Percentiles rank a stretch among this genome's conserved stretches.
Evolutionary conservation across 2,888 invertebrate genomes (phyloP).

Genomic region (Petrolisthes cinctipes): DNA sequence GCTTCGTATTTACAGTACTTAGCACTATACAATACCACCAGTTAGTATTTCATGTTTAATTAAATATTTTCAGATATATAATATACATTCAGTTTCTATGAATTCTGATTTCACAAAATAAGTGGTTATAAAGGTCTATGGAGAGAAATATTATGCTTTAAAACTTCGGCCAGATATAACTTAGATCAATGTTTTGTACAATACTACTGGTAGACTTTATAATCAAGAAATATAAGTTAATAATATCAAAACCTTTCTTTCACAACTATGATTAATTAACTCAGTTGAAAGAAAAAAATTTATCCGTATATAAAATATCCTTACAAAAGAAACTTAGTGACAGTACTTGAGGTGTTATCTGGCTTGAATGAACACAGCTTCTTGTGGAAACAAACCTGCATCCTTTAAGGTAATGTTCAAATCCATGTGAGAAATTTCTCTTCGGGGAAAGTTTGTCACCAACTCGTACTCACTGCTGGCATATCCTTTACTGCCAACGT

Average conservation of each 20-base stretch:
- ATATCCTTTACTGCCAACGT: constrained; percentile 70
- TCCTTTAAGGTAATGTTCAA: constrained; percentile 69
- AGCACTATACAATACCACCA: no score
- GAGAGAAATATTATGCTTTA: constrained; percentile 67
- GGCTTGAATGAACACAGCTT: constrained; percentile 71
- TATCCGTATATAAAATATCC: not conserved
- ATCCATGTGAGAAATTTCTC: constrained; percentile 70
- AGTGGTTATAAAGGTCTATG: no score
- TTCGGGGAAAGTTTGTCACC: constrained; percentile 71
- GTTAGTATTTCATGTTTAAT: no score
- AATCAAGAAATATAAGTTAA: constrained; percentile 71
- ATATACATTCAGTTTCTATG: constrained; percentile 69
- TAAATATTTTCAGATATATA: no score
- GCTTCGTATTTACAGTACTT: no score
- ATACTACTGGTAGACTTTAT: constrained; percentile 69
- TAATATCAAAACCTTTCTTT: constrained; percentile 66
- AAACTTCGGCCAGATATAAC: no score
- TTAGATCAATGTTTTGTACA: constrained; percentile 69
- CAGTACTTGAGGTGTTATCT: constrained; percentile 44
- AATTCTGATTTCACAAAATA: no score
- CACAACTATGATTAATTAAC: not conserved
- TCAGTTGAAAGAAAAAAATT: not conserved
- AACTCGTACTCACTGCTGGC: constrained; percentile 70
- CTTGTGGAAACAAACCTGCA: constrained; percentile 70
- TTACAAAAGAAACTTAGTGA: not conserved